These are phyloP conservation scores for Bucorvus abyssinicus DNA, from an alignment of 2,797 vertebrate genomes.

Conservation along the genomic window DNA sequence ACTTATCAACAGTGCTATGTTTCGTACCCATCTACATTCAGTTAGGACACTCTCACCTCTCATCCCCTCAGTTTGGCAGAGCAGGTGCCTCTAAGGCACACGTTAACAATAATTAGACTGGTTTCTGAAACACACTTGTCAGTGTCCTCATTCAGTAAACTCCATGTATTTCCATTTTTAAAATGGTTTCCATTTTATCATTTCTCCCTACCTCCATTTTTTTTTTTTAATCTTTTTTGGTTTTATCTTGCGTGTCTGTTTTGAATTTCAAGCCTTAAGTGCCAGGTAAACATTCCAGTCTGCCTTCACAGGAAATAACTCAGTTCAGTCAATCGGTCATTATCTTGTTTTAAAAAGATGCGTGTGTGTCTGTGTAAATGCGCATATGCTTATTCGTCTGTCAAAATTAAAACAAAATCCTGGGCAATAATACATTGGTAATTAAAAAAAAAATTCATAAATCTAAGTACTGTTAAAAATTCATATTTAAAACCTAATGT, in stretches of 20 bases:
- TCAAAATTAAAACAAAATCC: constrained; percentile 54
- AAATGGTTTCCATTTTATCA: constrained; percentile 32
- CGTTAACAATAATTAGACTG: neutral
- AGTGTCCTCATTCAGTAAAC: constrained; percentile 21
- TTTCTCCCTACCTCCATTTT: constrained; percentile 28
- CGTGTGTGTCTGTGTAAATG: constrained; percentile 27
- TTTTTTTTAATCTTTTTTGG: neutral
- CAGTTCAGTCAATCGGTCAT: constrained; percentile 48
- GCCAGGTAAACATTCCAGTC: constrained; percentile 70
- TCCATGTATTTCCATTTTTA: constrained; percentile 54
- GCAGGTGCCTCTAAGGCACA: constrained; percentile 57
- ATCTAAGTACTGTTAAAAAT: constrained; percentile 39
- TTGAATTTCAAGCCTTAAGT: constrained; percentile 70
- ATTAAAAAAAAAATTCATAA: neutral
- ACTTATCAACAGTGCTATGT: constrained; percentile 58
- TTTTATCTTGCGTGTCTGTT: constrained; percentile 56
- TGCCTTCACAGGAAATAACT: constrained; percentile 63
- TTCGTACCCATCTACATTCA: constrained; percentile 30
- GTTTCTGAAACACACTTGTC: constrained; percentile 30
- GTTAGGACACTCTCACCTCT: constrained; percentile 19
- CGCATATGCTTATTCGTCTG: constrained; percentile 48
- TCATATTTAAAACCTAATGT: neutral
- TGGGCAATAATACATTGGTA: constrained; percentile 55
- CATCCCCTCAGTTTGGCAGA: constrained; percentile 66
- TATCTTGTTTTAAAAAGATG: constrained; percentile 36